Conservation (phyloP, 2,113 vertebrate species). For the Datnioides undecimradiatus region DNA sequence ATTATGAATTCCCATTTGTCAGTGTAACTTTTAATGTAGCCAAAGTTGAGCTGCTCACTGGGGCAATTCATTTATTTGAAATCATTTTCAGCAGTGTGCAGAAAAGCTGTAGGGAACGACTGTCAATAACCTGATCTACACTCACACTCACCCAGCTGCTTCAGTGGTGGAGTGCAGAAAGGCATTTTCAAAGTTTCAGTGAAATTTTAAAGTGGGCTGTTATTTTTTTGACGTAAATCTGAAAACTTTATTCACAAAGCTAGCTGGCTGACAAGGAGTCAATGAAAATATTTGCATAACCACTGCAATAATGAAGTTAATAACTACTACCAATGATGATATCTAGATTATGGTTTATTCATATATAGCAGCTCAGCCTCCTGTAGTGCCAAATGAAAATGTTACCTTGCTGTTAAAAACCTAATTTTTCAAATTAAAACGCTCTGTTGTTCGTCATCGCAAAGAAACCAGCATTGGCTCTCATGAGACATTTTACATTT, state of each 20-base stretch:
- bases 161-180: background rate
- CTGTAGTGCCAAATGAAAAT: too few species aligned
- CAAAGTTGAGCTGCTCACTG: background rate
- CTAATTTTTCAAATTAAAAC: too few species aligned
- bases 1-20: conserved; percentile 12
- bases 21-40: conserved; percentile 2
- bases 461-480: too few species aligned
- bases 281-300: too few species aligned
- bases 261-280: background rate
- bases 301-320: too few species aligned
- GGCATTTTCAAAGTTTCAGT: too few species aligned
- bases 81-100: background rate
- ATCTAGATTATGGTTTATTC: background rate
- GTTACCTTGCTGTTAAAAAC: too few species aligned
- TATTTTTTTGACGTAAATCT: background rate
- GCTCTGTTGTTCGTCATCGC: too few species aligned
- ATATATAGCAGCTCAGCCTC: background rate
- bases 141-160: background rate
- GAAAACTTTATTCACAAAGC: background rate
- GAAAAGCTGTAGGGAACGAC: conserved; percentile 1
- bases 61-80: conserved; percentile 30
- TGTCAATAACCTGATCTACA: conserved; percentile 22
- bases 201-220: too few species aligned
- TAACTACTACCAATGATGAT: background rate
- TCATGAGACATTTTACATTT: too few species aligned